Base-by-base conservation (phyloP, 2,888 invertebrate species). In the Drosophila ezoana region DNA sequence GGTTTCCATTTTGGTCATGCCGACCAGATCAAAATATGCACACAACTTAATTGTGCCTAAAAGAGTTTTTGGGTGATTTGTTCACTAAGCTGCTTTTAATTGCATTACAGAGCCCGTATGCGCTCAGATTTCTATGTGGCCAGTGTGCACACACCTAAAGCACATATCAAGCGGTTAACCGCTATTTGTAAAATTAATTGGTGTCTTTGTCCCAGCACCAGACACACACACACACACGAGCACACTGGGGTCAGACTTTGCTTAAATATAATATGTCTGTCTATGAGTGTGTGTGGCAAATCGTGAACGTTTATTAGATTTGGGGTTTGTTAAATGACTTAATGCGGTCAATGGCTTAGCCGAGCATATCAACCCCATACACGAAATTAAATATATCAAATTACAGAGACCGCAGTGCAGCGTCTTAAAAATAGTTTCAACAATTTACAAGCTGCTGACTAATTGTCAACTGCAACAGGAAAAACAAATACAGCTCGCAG, bases 111-210 rank as follows among this genome's bases (percentile, higher is more conserved):
- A 18, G 48, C 40, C 49, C 56, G 14, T 9, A 6, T 38, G n/a
- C 16, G 48, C 58, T 32, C 40, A 56, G 71, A 75, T 76, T 76
- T 70, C 16, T 28, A 8, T n/a, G 10, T 23, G 20, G 23, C 18
- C 8, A 5, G 40, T 44, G 20, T 23, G 38, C 10, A 47, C 59
- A 56, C 56, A 43, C 37, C 45, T 28, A 65, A 58, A 68, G 69
- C 56, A 72, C 60, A 68, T 77, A 65, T 73, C 65, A 78, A 53
- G 73, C 61, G 86, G 83, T 79, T 83, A 80, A 71, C 83, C 83
- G 64, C 74, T 58, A 71, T 80, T 83, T 86, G 79, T 62, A 45
- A 79, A 81, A 83, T 83, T 86, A 83, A 83, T 83, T 83, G 76
- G 64, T 62, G 62, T 68, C 72, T 75, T 79, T 48, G 52, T 20